A percentile compares a stretch with the other conserved stretches of the same genome.
These are phyloP conservation scores for Pantala flavescens DNA, from an alignment of 1,140 invertebrate genomes.

Conservation along the genomic window DNA sequence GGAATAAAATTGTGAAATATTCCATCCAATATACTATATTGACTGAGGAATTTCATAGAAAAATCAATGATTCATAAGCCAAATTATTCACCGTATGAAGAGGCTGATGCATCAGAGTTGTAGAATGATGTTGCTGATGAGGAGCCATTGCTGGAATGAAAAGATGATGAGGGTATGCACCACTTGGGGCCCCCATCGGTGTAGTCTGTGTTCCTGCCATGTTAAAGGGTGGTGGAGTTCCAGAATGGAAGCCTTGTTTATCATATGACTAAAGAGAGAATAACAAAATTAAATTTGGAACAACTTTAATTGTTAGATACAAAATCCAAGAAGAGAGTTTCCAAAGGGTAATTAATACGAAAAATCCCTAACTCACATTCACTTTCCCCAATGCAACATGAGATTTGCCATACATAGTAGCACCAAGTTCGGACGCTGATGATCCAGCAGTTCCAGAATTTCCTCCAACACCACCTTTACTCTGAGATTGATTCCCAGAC, in stretches of 20 bases:
- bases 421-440: constrained; percentile 49
- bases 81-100: constrained; percentile 50
- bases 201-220: constrained; percentile 60
- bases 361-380: constrained; percentile 42
- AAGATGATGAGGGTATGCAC: constrained; percentile 50
- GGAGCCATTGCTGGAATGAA: constrained; percentile 64
- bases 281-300: constrained; percentile 13
- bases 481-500: constrained; percentile 32
- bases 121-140: constrained; percentile 45
- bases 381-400: constrained; percentile 63
- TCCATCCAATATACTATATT: not conserved
- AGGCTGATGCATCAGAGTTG: constrained; percentile 58
- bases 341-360: not conserved
- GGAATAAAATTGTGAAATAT: not conserved
- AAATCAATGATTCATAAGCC: not conserved
- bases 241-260: constrained; percentile 73
- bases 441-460: constrained; percentile 43
- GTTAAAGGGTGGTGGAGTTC: constrained; percentile 69
- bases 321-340: not conserved
- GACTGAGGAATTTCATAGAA: not conserved
- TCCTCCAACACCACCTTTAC: constrained; percentile 42
- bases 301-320: not conserved
- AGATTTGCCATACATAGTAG: constrained; percentile 59
- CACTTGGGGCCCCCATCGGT: constrained; percentile 51
- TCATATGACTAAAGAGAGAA: constrained; percentile 59